These are phyloP conservation scores for Hyperoplus lanceolatus DNA, from an alignment of 2,797 vertebrate species.

Conservation along the genomic window DNA sequence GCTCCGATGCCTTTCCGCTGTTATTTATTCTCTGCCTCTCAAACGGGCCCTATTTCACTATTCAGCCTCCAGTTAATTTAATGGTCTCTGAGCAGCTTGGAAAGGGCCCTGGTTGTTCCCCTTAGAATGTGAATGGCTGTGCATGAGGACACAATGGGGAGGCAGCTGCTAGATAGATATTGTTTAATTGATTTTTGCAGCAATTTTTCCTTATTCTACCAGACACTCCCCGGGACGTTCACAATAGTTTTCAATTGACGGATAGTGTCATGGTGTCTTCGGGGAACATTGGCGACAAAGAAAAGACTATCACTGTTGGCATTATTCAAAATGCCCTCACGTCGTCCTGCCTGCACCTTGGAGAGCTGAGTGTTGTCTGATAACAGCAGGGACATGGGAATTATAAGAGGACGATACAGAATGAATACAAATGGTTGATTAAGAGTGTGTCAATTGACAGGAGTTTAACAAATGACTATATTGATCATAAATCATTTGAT, in stretches of 20 bases:
- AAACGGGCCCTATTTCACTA: conserved; percentile 52
- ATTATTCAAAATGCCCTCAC: conserved; percentile 4
- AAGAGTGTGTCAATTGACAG: background rate
- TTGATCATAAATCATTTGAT: background rate
- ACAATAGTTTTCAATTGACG: conserved; percentile 33
- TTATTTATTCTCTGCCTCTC: conserved; percentile 56
- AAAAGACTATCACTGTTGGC: conserved; percentile 5
- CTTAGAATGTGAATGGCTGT: conserved; percentile 45
- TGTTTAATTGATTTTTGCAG: conserved; percentile 66
- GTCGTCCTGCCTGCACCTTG: background rate
- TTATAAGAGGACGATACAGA: background rate
- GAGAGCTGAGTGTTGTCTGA: background rate
- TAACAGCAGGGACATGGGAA: background rate
- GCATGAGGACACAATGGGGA: conserved; percentile 15
- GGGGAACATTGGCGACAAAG: conserved; percentile 13
- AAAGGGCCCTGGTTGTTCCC: conserved; percentile 37
- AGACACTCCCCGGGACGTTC: conserved; percentile 4
- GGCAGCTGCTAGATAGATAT: conserved; percentile 35
- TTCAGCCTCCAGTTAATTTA: conserved; percentile 71
- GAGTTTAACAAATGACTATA: background rate
- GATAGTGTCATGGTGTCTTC: background rate
- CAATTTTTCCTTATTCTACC: conserved; percentile 50
- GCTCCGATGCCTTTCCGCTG: conserved; percentile 37
- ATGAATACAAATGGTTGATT: background rate
- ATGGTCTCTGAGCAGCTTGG: conserved; percentile 69